Evolutionary conservation across 2,888 invertebrate genomes (phyloP).

Genomic region (Drosophila anceps): DNA sequence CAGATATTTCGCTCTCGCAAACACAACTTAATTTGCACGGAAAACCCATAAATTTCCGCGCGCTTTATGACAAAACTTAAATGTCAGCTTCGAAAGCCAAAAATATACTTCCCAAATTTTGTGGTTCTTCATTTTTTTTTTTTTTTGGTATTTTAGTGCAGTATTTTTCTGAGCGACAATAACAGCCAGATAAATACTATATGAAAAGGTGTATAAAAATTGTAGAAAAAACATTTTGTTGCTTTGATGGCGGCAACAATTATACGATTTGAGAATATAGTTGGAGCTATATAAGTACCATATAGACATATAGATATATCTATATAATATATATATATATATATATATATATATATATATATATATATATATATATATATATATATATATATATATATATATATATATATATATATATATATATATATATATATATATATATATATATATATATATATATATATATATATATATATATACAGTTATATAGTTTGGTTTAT

Average conservation of each 20-base stretch:
- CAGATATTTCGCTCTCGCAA: conserved; percentile 33
- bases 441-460: too few relatives aligned
- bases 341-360: too few relatives aligned
- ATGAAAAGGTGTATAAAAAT: background rate
- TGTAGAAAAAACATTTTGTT: background rate
- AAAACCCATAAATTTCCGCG: conserved; percentile 1
- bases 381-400: too few relatives aligned
- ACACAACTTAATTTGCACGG: conserved; percentile 39
- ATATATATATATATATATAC: background rate
- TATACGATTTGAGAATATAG: background rate
- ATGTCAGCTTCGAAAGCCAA: conserved; percentile 1
- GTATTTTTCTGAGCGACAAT: background rate
- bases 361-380: too few relatives aligned
- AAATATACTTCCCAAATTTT: background rate
- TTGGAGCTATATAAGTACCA: background rate
- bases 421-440: too few relatives aligned
- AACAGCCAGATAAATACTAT: background rate
- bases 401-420: too few relatives aligned
- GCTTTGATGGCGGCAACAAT: conserved; percentile 2
- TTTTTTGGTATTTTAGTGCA: background rate
- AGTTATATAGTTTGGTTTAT: background rate
- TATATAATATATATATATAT: too few relatives aligned
- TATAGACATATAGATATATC: background rate
- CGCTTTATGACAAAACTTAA: conserved; percentile 15
- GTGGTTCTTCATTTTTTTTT: too few relatives aligned